These are phyloP conservation scores for Pseudopodoces humilis DNA, from an alignment of 2,113 vertebrate species.

Conservation along the genomic window DNA sequence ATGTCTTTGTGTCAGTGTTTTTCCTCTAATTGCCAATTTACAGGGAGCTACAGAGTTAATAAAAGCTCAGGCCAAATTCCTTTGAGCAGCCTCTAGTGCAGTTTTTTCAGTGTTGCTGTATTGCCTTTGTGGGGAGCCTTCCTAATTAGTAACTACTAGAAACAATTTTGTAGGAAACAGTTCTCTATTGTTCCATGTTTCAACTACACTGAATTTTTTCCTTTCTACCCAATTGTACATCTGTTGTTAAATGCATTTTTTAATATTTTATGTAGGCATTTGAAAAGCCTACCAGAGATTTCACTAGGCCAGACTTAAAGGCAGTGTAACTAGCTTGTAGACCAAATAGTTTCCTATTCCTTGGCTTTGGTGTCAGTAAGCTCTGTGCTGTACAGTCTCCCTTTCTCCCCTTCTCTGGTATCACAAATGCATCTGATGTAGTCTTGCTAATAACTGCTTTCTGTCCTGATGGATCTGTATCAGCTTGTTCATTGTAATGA, in stretches of 20 bases:
- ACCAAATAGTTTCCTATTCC: neutral
- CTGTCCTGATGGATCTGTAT: neutral
- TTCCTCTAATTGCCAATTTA: constrained; percentile 24
- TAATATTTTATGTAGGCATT: neutral
- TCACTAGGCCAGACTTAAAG: neutral
- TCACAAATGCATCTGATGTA: neutral
- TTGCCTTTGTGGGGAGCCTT: neutral
- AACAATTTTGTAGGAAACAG: neutral
- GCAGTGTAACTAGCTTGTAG: neutral
- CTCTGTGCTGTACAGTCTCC: neutral
- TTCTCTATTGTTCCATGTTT: neutral
- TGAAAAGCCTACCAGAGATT: neutral
- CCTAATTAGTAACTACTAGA: constrained; percentile 9
- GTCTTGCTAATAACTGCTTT: neutral
- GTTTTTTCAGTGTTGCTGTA: neutral
- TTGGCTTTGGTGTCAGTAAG: neutral
- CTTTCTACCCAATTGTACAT: neutral
- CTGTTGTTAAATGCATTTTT: neutral
- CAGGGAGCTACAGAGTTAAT: neutral
- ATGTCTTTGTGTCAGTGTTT: neutral
- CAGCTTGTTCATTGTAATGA: neutral
- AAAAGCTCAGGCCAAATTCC: neutral
- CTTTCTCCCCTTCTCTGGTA: neutral
- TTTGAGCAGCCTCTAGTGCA: neutral
- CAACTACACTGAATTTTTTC: neutral